Evolutionary conservation across 64 coral and sea anemone genomes (phyloP).

Genomic region (Stichodactyla helianthus): DNA sequence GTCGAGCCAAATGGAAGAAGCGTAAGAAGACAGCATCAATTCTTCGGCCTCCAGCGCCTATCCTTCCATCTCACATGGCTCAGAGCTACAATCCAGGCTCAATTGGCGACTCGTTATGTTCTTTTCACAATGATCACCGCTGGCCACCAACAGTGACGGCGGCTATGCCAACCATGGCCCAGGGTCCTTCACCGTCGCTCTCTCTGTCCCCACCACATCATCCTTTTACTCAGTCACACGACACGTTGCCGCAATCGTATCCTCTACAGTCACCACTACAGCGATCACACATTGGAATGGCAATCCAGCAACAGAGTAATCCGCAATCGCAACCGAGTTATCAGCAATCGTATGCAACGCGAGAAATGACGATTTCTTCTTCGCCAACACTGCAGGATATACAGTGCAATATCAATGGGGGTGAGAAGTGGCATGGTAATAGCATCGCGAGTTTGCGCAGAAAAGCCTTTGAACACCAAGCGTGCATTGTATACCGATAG

Average conservation of each 20-base stretch:
- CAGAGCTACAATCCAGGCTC: slow-evolving; percentile 93
- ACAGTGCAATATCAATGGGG: slow-evolving; percentile 94
- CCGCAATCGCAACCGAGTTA: slow-evolving; percentile 73
- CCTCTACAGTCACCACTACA: slow-evolving; percentile 84
- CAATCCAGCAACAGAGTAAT: slow-evolving; percentile 79
- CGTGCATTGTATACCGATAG: slow-evolving; percentile 69
- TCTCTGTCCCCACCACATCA: slow-evolving; percentile 84
- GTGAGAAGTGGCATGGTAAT: slow-evolving; percentile 89
- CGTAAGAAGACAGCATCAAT: slow-evolving; percentile 97
- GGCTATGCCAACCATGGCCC: slow-evolving; percentile 95
- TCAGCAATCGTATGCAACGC: slow-evolving; percentile 68
- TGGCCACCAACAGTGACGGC: slow-evolving; percentile 90
- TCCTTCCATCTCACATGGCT: slow-evolving; percentile 90
- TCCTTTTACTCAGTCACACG: slow-evolving; percentile 91
- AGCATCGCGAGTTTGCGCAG: slow-evolving; percentile 87
- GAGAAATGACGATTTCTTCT: slow-evolving; percentile 99
- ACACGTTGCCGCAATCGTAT: slow-evolving; percentile 87
- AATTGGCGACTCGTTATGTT: slow-evolving; percentile 82
- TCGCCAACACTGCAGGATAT: slow-evolving; percentile 97
- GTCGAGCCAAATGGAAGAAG: slow-evolving; percentile 98
- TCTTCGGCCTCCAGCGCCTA: slow-evolving; percentile 90
- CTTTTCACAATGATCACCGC: slow-evolving; percentile 97
- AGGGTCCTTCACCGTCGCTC: slow-evolving; percentile 72
- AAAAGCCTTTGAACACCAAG: slow-evolving; percentile 93
- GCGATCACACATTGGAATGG: slow-evolving; percentile 75